phyloP scores from a whole-genome alignment of 2,113 vertebrate genomes.

The Probosciger aterrimus region DNA sequence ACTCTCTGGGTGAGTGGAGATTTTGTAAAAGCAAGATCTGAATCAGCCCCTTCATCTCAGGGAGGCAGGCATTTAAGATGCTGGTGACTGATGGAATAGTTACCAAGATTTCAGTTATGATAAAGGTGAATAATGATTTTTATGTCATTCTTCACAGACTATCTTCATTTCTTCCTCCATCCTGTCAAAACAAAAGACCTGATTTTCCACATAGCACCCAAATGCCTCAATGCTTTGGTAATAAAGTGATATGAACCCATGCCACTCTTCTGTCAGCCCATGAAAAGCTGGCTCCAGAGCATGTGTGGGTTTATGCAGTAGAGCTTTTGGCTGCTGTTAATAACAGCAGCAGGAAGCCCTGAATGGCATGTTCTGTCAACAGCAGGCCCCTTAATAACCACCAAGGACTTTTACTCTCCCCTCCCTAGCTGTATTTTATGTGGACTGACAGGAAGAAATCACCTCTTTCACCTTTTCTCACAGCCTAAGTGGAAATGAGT shows the following conservation, averaged over 20 bases:
- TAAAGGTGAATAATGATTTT: slow-evolving; percentile 38
- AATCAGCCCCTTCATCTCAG: not conserved
- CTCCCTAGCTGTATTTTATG: not conserved
- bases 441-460: not conserved
- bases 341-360: not conserved
- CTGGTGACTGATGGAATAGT: not conserved
- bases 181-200: slow-evolving; percentile 1
- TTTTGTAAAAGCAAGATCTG: not conserved
- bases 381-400: not conserved
- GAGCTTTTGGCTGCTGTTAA: not conserved
- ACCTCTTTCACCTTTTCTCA: not conserved
- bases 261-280: not conserved
- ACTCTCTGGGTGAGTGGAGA: not conserved
- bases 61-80: not conserved
- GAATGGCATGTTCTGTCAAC: not conserved
- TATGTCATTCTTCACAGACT: not conserved
- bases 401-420: not conserved
- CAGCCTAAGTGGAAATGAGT: not conserved
- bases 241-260: not conserved
- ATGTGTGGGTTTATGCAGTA: not conserved
- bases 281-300: not conserved
- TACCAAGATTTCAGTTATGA: not conserved
- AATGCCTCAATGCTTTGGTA: not conserved
- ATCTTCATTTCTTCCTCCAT: not conserved
- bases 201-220: not conserved